Base-by-base conservation (phyloP, 2,797 vertebrate genomes). In the Parambassis ranga region DNA sequence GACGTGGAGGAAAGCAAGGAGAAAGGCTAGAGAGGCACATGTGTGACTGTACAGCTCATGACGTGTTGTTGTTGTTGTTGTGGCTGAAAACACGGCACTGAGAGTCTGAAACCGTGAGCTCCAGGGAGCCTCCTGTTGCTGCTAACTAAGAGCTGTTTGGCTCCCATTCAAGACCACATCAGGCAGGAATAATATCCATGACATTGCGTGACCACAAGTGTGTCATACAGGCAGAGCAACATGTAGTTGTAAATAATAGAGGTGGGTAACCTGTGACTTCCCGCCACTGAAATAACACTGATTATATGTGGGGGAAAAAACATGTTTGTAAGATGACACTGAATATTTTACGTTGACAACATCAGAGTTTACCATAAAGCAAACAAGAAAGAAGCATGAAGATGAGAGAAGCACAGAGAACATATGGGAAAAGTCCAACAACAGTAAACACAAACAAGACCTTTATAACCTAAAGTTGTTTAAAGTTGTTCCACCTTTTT, bases 81-180 rank as follows among this genome's bases (percentile, higher is more conserved):
- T 28, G 11, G 60, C 1, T 77, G 46, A 66, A 67, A 57, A 57
- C 68, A 8, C 20, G 4, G 27, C 8, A 10, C 60, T 7, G 23
- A 20, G 51, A 47, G 53, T 39, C 62, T 56, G n/a, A n/a, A 43
- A 52, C 38, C n/a, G 71, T 53, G 58, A 57, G 59, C 65, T 31
- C 15, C 56, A 26, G 55, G 69, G 46, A 74, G 42, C 51, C 83
- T 84, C 81, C 79, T 85, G 82, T 66, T 65, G 27, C 75, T 43
- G 44, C 7, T 47, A 55, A 18, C 36, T 15, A 46, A 49, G 52
- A 37, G 59, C 65, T 3, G 48, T n/a, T 38, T 75, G 80, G 75
- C 75, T 61, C 24, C 3, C 1, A 2, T 41, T 75, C 77, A 79
- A 75, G 82, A 51, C 65, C 72, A 63, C 73, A 75, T 49, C 38